Conservation (phyloP, 2,113 vertebrate species). For the Corythaeola cristata region DNA sequence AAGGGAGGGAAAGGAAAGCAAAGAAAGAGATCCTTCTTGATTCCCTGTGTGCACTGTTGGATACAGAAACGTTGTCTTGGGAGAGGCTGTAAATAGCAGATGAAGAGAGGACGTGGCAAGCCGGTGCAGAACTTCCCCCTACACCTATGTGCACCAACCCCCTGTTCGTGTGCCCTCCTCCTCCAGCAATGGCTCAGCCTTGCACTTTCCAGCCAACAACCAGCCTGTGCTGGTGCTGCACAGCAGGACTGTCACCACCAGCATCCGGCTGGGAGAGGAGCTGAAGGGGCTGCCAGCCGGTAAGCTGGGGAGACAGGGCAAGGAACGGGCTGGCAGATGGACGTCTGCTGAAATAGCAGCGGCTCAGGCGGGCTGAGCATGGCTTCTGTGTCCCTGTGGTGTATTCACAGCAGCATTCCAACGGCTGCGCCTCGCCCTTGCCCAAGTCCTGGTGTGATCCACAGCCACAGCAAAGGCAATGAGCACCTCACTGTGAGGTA, state of each 20-base stretch:
- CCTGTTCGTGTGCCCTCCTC: rapidly evolving
- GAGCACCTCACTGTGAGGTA: not conserved
- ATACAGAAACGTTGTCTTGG: not conserved
- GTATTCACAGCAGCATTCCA: rapidly evolving
- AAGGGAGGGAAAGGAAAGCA: not conserved
- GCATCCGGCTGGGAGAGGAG: not conserved
- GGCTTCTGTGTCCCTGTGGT: rapidly evolving
- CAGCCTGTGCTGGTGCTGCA: not conserved
- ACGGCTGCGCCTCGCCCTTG: rapidly evolving
- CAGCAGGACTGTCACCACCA: not conserved
- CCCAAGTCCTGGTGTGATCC: rapidly evolving
- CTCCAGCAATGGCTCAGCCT: not conserved
- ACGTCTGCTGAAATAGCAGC: not conserved
- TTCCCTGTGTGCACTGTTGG: not conserved
- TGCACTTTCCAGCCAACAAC: not conserved
- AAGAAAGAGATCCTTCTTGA: not conserved
- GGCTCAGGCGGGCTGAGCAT: not conserved
- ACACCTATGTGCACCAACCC: rapidly evolving
- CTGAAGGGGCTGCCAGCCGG: not conserved
- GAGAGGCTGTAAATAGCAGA: not conserved
- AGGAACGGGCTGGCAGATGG: not conserved
- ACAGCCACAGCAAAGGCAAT: not conserved
- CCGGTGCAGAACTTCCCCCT: not conserved
- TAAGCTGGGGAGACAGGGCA: not conserved
- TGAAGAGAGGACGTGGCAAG: not conserved